phyloP scores from a whole-genome alignment of 2,113 vertebrate genomes.

The Argyrosomus japonicus region DNA sequence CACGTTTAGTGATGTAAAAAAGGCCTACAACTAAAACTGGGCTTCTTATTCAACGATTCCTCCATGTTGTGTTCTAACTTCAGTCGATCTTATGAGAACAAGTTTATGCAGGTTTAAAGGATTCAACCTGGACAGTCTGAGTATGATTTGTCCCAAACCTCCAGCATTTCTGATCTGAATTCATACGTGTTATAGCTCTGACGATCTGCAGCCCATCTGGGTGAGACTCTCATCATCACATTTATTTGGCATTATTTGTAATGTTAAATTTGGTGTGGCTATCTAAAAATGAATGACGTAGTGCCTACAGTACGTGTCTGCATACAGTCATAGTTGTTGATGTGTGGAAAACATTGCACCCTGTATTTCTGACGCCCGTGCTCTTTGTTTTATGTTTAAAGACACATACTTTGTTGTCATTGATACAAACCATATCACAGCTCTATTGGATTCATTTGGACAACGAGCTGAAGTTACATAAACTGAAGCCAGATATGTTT shows the following conservation, averaged over 20 bases:
- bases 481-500: slow-evolving; percentile 11
- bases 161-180: background rate
- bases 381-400: background rate
- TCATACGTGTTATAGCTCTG: too few species aligned
- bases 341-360: background rate
- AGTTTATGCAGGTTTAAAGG: background rate
- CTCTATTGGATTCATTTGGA: background rate
- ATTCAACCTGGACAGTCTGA: background rate
- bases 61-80: too few species aligned
- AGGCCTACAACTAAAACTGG: background rate
- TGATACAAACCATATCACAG: background rate
- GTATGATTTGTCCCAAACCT: background rate
- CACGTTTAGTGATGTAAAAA: background rate
- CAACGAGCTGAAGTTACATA: background rate
- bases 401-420: background rate
- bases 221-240: background rate
- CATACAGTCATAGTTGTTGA: background rate
- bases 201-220: background rate
- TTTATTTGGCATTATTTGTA: background rate
- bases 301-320: background rate
- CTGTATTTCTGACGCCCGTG: background rate
- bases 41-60: background rate
- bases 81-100: background rate
- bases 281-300: background rate
- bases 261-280: background rate